These are phyloP conservation scores for Haliclona indistincta DNA, from an alignment of 37 sponge, comb jelly and placozoan genomes.

Conservation along the genomic window DNA sequence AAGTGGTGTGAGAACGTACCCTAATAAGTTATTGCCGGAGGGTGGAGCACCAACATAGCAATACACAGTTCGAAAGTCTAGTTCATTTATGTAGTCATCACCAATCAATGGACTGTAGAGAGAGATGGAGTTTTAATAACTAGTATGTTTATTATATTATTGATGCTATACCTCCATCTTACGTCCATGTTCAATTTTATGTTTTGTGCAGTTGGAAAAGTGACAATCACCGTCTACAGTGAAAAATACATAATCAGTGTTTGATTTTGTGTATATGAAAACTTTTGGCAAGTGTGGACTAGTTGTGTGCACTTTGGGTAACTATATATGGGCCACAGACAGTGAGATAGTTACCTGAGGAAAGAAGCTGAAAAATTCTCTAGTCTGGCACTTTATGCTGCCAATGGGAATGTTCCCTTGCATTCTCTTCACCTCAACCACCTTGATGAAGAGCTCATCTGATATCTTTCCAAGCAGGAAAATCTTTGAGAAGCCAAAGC, in stretches of 20 bases:
- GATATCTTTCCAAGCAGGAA: constrained; percentile 60
- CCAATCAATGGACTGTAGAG: constrained; percentile 55
- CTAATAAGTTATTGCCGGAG: constrained; percentile 33
- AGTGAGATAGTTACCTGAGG: constrained; percentile 39
- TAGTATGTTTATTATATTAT: too few species aligned
- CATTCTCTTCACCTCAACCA: constrained; percentile 62
- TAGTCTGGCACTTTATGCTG: constrained; percentile 58
- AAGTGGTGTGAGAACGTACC: constrained; percentile 22
- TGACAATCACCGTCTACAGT: constrained; percentile 17
- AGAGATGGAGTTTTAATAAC: not conserved
- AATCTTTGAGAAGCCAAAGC: constrained; percentile 31
- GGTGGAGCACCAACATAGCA: constrained; percentile 47
- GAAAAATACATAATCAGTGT: not conserved
- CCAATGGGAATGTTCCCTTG: constrained; percentile 60
- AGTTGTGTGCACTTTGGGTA: not conserved
- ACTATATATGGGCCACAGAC: not conserved
- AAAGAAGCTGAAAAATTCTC: constrained; percentile 72
- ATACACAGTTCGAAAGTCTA: constrained; percentile 35
- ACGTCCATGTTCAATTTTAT: constrained; percentile 53
- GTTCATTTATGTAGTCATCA: constrained; percentile 62
- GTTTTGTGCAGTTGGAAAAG: constrained; percentile 33
- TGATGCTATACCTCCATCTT: constrained; percentile 40
- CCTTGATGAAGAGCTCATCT: constrained; percentile 69
- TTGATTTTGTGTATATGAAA: not conserved
- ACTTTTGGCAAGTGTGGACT: not conserved